Conservation (phyloP, 2,113 vertebrate genomes). For the Lepus europaeus region DNA sequence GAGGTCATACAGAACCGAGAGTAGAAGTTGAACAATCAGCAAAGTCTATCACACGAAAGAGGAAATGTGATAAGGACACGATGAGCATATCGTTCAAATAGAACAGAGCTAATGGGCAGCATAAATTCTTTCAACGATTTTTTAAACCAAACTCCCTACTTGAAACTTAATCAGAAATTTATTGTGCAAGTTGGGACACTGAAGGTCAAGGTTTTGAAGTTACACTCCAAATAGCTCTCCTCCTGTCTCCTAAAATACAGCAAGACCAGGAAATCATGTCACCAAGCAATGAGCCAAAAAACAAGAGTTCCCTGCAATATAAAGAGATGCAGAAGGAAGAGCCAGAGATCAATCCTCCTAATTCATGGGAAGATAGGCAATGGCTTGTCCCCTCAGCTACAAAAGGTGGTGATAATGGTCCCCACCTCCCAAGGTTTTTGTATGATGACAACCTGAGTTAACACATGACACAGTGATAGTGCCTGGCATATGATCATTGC, state of each 20-base stretch:
- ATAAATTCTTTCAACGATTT: slow-evolving; percentile 45
- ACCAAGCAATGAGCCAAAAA: not conserved
- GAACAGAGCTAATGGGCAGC: not conserved
- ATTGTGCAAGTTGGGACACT: not conserved
- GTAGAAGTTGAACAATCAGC: not conserved
- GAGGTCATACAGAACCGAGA: not conserved
- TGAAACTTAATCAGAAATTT: slow-evolving; percentile 42
- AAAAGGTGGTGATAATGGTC: not conserved
- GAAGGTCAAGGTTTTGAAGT: slow-evolving; percentile 24
- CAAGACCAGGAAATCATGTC: not conserved
- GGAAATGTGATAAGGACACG: not conserved
- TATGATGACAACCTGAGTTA: not conserved
- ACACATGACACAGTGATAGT: no score
- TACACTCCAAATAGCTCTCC: not conserved
- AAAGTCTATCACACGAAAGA: not conserved
- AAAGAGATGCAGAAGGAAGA: not conserved
- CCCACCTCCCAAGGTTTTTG: not conserved
- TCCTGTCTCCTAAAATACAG: not conserved
- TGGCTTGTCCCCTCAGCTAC: not conserved
- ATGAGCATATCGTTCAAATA: not conserved
- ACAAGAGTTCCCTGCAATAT: not conserved
- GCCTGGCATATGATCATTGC: not conserved
- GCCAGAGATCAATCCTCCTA: not conserved
- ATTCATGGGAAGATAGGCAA: not conserved
- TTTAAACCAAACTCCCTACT: not conserved